phyloP scores from a whole-genome alignment of 2,888 invertebrate species.

The Lysandra coridon region DNA sequence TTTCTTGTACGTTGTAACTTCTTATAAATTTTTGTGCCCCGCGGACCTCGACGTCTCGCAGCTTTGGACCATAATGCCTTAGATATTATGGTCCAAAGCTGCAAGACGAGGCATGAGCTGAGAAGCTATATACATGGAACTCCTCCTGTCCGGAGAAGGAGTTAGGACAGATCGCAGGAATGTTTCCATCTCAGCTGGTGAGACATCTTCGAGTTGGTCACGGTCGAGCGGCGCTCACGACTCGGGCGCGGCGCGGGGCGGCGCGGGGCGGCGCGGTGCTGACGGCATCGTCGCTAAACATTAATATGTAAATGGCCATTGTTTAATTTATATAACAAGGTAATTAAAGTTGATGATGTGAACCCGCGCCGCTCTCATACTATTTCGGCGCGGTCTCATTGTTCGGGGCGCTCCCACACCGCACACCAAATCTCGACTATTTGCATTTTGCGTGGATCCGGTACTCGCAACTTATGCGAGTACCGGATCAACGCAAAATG shows the following conservation, averaged over 20 bases:
- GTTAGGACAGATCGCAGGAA: neutral
- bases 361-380: neutral
- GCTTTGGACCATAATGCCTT: neutral
- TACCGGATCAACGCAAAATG: too few relatives aligned
- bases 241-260: neutral
- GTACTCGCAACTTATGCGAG: too few relatives aligned
- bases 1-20: neutral
- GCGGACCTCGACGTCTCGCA: neutral
- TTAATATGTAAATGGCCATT: neutral
- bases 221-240: neutral
- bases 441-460: neutral
- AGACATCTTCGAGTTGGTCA: neutral
- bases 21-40: neutral
- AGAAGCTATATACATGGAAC: neutral
- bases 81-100: too few relatives aligned
- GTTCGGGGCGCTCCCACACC: neutral
- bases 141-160: neutral
- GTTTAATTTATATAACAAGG: constrained; percentile 5
- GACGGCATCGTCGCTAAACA: neutral
- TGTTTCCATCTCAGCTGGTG: too few relatives aligned
- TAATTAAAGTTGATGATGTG: neutral
- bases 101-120: neutral
- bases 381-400: neutral
- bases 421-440: neutral
- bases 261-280: neutral